Conservation (phyloP, 1,140 invertebrate genomes). For the Araneus ventricosus region DNA sequence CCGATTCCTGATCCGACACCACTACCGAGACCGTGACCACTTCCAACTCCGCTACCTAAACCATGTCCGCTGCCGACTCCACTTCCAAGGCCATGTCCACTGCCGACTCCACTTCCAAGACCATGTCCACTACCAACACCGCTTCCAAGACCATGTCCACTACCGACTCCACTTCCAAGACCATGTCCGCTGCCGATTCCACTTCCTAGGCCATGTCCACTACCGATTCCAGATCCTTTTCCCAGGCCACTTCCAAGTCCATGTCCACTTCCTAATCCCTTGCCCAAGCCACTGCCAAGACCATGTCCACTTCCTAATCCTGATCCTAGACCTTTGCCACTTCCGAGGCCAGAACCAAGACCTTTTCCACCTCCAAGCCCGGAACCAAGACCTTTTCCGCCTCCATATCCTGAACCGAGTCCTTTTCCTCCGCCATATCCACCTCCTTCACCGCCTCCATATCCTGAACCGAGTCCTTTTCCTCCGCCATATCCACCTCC, state of each 20-base stretch:
- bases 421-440: slow-evolving; percentile 33
- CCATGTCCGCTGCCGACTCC: slow-evolving; percentile 39
- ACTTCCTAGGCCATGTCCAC: not conserved
- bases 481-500: slow-evolving; percentile 44
- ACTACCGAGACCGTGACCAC: not conserved
- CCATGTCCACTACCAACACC: slow-evolving; percentile 20
- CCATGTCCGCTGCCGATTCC: not conserved
- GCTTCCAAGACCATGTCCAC: not conserved
- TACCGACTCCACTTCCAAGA: not conserved
- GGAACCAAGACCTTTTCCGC: slow-evolving; percentile 30
- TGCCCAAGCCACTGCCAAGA: slow-evolving; percentile 10
- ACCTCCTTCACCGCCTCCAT: slow-evolving; percentile 14
- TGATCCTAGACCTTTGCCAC: slow-evolving; percentile 36
- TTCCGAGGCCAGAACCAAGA: slow-evolving; percentile 7
- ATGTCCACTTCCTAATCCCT: not conserved
- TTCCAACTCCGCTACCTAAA: slow-evolving; percentile 1
- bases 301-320: slow-evolving; percentile 51
- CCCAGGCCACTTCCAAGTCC: slow-evolving; percentile 33
- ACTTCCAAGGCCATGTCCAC: slow-evolving; percentile 5
- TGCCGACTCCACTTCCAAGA: not conserved
- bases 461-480: not conserved
- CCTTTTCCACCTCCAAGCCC: slow-evolving; percentile 12
- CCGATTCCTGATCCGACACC: slow-evolving; percentile 31
- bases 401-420: slow-evolving; percentile 2
- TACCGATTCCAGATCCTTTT: slow-evolving; percentile 42